These are phyloP conservation scores for Saccostrea glomerata DNA, from an alignment of 1,140 invertebrate genomes.

Conservation along the genomic window DNA sequence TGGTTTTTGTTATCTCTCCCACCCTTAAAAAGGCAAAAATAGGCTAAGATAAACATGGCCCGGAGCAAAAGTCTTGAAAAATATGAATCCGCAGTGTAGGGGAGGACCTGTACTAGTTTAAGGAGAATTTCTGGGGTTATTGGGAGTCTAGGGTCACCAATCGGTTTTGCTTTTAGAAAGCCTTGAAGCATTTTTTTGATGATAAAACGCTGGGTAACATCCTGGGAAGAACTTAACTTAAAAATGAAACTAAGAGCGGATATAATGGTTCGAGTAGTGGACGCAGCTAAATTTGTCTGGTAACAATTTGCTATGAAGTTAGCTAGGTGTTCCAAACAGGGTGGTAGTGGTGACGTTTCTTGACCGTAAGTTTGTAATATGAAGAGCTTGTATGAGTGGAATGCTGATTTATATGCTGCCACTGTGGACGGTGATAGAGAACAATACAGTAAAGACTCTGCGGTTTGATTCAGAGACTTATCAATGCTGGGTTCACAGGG, in stretches of 20 bases:
- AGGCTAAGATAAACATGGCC: constrained; percentile 42
- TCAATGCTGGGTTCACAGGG: neutral
- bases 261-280: neutral
- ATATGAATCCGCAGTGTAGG: neutral
- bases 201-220: neutral
- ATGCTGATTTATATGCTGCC: neutral
- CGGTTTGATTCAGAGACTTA: neutral
- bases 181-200: constrained; percentile 12
- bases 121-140: constrained; percentile 3
- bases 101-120: neutral
- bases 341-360: neutral
- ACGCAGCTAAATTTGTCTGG: constrained; percentile 1
- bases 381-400: neutral
- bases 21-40: constrained; percentile 41
- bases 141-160: neutral
- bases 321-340: neutral
- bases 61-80: neutral
- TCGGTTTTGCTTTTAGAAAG: neutral
- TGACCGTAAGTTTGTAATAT: neutral
- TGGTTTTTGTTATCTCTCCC: too few relatives aligned
- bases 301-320: neutral
- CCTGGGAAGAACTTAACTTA: neutral
- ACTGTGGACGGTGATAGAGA: neutral
- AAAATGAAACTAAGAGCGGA: neutral
- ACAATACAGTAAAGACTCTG: neutral